Conservation (phyloP, 2,797 vertebrate species). For the Erethizon dorsatum region DNA sequence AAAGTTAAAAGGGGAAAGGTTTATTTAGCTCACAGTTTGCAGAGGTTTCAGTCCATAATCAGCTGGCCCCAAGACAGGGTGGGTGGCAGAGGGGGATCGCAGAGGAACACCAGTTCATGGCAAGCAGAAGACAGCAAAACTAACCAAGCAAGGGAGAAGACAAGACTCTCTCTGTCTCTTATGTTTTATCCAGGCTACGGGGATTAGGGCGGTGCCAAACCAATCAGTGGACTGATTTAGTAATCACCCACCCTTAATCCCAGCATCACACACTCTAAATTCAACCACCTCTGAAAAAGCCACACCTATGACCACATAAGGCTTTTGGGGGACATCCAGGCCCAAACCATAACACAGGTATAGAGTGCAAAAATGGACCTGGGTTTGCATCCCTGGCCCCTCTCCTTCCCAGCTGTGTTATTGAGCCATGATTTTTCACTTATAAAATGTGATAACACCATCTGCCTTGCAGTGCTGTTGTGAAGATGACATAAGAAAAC, state of each 20-base stretch:
- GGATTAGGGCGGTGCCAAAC: background rate
- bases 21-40: background rate
- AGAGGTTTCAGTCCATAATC: background rate
- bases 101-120: background rate
- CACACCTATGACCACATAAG: background rate
- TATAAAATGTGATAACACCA: background rate
- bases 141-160: background rate
- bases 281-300: background rate
- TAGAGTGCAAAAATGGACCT: background rate
- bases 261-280: background rate
- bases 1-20: background rate
- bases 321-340: background rate
- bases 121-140: background rate
- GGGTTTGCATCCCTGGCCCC: background rate
- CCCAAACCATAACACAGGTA: background rate
- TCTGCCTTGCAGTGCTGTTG: background rate
- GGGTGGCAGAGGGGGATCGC: background rate
- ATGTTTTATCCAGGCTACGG: background rate
- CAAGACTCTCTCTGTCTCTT: too few relatives aligned
- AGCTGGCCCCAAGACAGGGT: background rate
- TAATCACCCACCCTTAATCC: background rate
- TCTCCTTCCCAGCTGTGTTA: background rate
- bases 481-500: background rate
- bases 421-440: background rate
- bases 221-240: background rate